Base-by-base conservation (phyloP, 2,113 vertebrate species). In the Genyomyrus donnyi region DNA sequence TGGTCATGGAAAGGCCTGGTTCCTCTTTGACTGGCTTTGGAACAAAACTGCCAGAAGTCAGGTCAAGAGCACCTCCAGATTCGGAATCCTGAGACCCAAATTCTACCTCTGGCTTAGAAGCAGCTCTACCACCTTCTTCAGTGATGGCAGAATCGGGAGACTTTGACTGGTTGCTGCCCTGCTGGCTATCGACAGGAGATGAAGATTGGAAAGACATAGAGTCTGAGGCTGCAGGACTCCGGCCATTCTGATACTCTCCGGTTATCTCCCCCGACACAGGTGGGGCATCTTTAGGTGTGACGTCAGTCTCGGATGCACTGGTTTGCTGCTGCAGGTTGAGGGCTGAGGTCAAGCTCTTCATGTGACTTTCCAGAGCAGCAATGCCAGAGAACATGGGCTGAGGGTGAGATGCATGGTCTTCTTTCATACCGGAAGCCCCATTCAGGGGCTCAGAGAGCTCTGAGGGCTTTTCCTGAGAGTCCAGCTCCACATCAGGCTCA, bases 261-360 rank as follows among this genome's bases (percentile, higher is more conserved):
- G 27, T 31, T 62, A 94, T 93, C 62, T 99, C 98, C 11, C 95
- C 96, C 0, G 91, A 70, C 89, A 94, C 93, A 0, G 96, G 95
- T 0, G 94, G 94, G 0, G 94, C 97, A 56, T 98, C 98, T 74
- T 98, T 99, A 7, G 96, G 94, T 66, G 96, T 92, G 9, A 95
- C 94, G 24, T 99, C 98, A 0, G 97, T 97, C 92, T 99, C 98
- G 0, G 96, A 98, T 11, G 97, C 95, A 3, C 98, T 98, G 90
- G 94, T 97, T 93, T 99, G 98, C 27, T 96, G 94, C 88, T 98
- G 97, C 91, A 99, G 91, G 53, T 91, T 95, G 66, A 97, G 92
- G 7, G 96, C 90, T 0, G 96, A 96, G 13, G 93, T 94, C 17
- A 96, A 96, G 0, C 91, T 95, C 93, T 97, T 98, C 93, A 97